Evolutionary conservation across 2,797 vertebrate genomes (phyloP).

Genomic region (Manis crassicaudata): DNA sequence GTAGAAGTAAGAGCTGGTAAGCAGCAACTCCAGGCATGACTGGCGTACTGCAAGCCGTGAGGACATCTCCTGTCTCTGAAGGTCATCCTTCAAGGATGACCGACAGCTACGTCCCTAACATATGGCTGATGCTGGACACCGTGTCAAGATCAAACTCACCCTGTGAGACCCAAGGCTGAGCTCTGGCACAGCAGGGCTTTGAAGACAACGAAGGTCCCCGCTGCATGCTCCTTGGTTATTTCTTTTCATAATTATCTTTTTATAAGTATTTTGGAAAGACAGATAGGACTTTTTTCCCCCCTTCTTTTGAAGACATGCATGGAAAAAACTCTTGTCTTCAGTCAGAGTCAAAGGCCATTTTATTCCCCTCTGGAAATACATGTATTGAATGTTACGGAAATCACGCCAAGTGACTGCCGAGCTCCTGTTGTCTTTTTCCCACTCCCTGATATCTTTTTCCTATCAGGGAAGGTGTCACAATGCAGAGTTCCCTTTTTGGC

Average conservation of each 20-base stretch:
- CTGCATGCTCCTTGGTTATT: neutral
- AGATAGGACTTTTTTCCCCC: neutral
- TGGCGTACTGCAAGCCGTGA: neutral
- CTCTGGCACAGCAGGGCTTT: neutral
- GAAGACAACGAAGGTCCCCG: neutral
- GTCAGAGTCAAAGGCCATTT: conserved; percentile 26
- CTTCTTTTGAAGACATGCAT: neutral
- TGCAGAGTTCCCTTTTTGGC: neutral
- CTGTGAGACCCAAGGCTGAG: neutral
- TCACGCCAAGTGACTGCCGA: neutral
- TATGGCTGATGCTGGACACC: neutral
- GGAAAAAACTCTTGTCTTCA: conserved; percentile 23
- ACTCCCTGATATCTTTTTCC: neutral
- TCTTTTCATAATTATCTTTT: conserved; percentile 28
- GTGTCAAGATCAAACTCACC: neutral
- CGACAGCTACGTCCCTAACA: fast-evolving
- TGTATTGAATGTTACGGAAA: neutral
- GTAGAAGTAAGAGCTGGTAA: neutral
- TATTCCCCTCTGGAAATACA: conserved; percentile 7
- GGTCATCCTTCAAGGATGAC: neutral
- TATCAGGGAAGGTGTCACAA: neutral
- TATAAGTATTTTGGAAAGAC: neutral
- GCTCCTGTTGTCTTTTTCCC: neutral
- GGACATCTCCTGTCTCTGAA: neutral
- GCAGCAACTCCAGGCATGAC: neutral